phyloP scores from a whole-genome alignment of 2,888 invertebrate species.

The Sipunculus nudus region DNA sequence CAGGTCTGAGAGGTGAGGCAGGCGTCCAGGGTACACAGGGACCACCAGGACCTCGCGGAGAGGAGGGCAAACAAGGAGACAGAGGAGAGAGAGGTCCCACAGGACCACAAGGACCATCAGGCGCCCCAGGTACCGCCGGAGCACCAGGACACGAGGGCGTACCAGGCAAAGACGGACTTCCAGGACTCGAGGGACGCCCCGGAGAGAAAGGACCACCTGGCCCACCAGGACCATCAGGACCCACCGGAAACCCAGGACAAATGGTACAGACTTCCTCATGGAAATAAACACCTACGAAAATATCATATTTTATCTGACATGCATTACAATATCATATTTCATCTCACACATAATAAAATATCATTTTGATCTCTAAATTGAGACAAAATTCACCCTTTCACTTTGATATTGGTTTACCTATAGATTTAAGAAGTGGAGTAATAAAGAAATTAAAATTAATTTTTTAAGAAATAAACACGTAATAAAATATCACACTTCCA shows the following conservation, averaged over 20 bases:
- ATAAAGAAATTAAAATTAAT: too few species aligned
- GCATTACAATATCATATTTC: too few species aligned
- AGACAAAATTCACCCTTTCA: too few species aligned
- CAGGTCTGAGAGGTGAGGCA: conserved; percentile 75
- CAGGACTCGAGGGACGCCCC: not conserved
- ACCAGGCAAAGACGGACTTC: not conserved
- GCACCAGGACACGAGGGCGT: conserved; percentile 4
- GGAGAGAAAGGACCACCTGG: conserved; percentile 75
- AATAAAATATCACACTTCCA: too few species aligned
- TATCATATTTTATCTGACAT: too few species aligned
- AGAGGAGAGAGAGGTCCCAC: conserved; percentile 81
- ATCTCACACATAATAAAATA: too few species aligned
- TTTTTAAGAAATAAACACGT: too few species aligned
- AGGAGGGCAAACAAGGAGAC: conserved; percentile 79
- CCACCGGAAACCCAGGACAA: conserved; percentile 29
- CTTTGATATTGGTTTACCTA: too few species aligned
- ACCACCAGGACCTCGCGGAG: conserved; percentile 77
- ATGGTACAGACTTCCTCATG: too few species aligned
- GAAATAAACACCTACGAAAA: too few species aligned
- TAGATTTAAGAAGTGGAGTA: too few species aligned
- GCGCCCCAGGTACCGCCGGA: conserved; percentile 44
- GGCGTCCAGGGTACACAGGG: conserved; percentile 76
- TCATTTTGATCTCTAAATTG: too few species aligned
- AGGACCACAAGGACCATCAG: conserved; percentile 79
- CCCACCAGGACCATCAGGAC: conserved; percentile 63